Base-by-base conservation (phyloP, 2,797 vertebrate genomes). In the Sebastes reedi region DNA sequence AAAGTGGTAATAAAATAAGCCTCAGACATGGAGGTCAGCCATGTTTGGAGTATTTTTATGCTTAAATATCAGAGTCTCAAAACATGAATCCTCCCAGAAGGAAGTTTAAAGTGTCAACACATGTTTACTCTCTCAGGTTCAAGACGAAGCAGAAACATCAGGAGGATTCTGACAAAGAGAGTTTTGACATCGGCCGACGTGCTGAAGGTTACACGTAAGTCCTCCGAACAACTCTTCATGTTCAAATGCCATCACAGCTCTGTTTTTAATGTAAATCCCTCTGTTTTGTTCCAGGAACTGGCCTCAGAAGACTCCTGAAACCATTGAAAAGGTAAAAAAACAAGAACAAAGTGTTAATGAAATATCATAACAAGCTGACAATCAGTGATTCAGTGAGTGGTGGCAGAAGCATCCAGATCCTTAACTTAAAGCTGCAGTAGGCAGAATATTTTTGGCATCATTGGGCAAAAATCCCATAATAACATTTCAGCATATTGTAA, bases 121-220 rank as follows among this genome's bases (percentile, higher is more conserved):
- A 39, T 16, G n/a, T 58, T 69, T 8, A 56, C 16, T 5, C 29
- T 67, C 11, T 36, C 81, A 95, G 95, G 83, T 85, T 87, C 14
- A 77, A 20, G 32, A 87, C 5, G 75, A 81, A 7, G 1, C 70
- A 68, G 24, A 80, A 50, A 22, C 16, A 54, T 3, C 8, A 1
- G 2, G 27, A 59, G 3, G 56, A 83, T 36, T 72, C 78, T 4
- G 79, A 91, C 52, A 60, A 14, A 25, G 73, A 87, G 52, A 75
- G 14, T 18, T 75, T 93, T 1, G 24, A 61, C 11, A 55, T 87
- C 0, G 1, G 0, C 13, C 16, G 1, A 29, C 0, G 1, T 0
- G 10, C 1, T 16, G 13, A 56, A 5, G 55, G 8, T 5, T 34
- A 24, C 72, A 67, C 1, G 94, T 94, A 67, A 90, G 89, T 78